These are phyloP conservation scores for Eptesicus fuscus DNA, from an alignment of 2,113 vertebrate species.

Conservation along the genomic window DNA sequence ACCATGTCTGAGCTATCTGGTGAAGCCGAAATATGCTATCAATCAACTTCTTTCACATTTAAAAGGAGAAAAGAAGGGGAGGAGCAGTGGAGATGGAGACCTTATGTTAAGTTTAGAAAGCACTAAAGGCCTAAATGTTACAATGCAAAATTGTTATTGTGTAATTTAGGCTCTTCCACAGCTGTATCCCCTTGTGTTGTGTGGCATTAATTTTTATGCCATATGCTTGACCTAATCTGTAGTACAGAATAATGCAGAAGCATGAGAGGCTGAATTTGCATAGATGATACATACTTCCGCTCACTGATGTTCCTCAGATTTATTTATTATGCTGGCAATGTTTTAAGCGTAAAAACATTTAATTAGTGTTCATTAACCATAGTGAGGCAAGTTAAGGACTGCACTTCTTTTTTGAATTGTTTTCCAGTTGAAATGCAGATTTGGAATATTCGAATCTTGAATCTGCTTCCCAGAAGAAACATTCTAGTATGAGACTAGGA, in stretches of 20 bases:
- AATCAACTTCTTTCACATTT: slow-evolving; percentile 54
- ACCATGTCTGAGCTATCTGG: slow-evolving; percentile 22
- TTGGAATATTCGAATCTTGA: background rate
- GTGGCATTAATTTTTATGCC: slow-evolving; percentile 14
- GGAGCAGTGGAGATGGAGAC: slow-evolving; percentile 24
- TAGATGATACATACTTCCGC: background rate
- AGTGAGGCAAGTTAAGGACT: background rate
- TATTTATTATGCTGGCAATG: background rate
- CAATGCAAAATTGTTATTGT: slow-evolving; percentile 29
- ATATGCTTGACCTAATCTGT: slow-evolving; percentile 9
- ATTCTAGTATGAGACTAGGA: background rate
- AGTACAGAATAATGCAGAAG: background rate
- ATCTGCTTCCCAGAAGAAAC: slow-evolving; percentile 8
- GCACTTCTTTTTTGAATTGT: background rate
- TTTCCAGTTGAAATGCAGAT: background rate
- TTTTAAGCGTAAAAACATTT: slow-evolving; percentile 40
- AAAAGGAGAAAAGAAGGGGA: slow-evolving; percentile 47
- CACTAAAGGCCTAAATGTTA: background rate
- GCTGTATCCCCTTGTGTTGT: slow-evolving; percentile 33
- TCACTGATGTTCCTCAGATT: background rate
- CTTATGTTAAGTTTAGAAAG: slow-evolving; percentile 46
- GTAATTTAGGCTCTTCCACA: slow-evolving; percentile 14
- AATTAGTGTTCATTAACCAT: background rate
- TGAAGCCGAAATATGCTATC: slow-evolving; percentile 48
- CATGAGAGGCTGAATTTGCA: background rate